Evolutionary conservation across 2,888 invertebrate species (phyloP).

Genomic region (Drosophila borborema): DNA sequence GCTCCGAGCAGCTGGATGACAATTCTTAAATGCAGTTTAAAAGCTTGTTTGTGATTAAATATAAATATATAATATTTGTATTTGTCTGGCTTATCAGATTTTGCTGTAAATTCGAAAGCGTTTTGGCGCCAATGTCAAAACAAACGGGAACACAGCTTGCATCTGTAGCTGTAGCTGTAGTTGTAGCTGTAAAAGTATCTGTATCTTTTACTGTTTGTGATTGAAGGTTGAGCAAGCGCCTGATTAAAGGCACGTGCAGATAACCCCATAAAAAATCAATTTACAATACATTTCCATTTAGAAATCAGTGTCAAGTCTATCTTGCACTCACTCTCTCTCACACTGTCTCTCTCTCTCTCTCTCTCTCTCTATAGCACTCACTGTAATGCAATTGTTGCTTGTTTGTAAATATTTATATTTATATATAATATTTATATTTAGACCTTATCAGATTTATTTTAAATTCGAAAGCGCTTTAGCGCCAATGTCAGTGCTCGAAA

Average conservation of each 20-base stretch:
- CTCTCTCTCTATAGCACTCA: background rate
- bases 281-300: conserved; percentile 22
- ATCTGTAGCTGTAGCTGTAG: conserved; percentile 2
- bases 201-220: conserved; percentile 5
- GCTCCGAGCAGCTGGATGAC: conserved; percentile 1
- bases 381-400: background rate
- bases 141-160: background rate
- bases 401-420: background rate
- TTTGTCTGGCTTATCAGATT: conserved; percentile 60
- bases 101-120: conserved; percentile 39
- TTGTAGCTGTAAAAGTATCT: conserved; percentile 11
- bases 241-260: conserved; percentile 61
- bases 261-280: conserved; percentile 61
- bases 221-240: conserved; percentile 30
- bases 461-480: conserved; percentile 51
- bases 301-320: conserved; percentile 31
- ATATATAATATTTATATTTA: background rate
- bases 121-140: conserved; percentile 68
- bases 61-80: conserved; percentile 1
- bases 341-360: background rate
- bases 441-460: conserved; percentile 61
- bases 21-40: conserved; percentile 46
- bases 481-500: conserved; percentile 57
- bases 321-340: background rate
- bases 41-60: conserved; percentile 37